Conservation (phyloP, 2,888 invertebrate genomes). For the Augiades crinisus region DNA sequence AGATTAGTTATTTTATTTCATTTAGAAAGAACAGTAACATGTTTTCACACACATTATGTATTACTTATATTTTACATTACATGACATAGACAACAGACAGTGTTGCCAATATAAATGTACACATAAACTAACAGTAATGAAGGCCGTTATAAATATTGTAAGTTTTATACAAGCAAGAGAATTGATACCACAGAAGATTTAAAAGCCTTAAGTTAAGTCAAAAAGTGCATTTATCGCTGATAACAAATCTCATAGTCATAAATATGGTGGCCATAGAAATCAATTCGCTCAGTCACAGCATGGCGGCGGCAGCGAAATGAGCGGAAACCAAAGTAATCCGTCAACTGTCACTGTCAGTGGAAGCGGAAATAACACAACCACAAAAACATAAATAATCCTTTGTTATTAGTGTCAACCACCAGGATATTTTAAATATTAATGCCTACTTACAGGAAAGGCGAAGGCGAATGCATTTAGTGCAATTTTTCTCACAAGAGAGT, state of each 20-base stretch:
- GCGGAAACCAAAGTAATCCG: neutral
- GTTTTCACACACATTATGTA: too few relatives aligned
- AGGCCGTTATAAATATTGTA: too few relatives aligned
- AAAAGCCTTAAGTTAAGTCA: conserved; percentile 8
- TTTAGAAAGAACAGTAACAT: too few relatives aligned
- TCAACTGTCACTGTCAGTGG: neutral
- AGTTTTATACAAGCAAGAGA: too few relatives aligned
- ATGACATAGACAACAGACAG: too few relatives aligned
- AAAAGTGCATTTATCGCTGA: conserved; percentile 23
- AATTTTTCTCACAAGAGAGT: conserved; percentile 18
- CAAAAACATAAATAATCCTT: conserved; percentile 11
- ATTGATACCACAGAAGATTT: too few relatives aligned
- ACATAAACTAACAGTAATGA: too few relatives aligned
- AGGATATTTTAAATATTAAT: conserved; percentile 31
- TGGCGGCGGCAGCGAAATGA: too few relatives aligned
- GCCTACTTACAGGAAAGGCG: conserved; percentile 13
- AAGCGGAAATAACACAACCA: neutral
- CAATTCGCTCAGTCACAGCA: too few relatives aligned
- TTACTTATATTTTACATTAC: too few relatives aligned
- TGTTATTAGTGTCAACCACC: conserved; percentile 32
- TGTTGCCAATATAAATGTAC: too few relatives aligned
- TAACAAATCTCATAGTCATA: neutral
- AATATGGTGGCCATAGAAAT: neutral
- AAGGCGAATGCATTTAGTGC: conserved; percentile 33
- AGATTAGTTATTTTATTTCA: too few relatives aligned